A percentile compares a stretch with the other conserved stretches of the same genome.
phyloP scores from a whole-genome alignment of 2,113 vertebrate species.

The Xiphophorus maculatus region DNA sequence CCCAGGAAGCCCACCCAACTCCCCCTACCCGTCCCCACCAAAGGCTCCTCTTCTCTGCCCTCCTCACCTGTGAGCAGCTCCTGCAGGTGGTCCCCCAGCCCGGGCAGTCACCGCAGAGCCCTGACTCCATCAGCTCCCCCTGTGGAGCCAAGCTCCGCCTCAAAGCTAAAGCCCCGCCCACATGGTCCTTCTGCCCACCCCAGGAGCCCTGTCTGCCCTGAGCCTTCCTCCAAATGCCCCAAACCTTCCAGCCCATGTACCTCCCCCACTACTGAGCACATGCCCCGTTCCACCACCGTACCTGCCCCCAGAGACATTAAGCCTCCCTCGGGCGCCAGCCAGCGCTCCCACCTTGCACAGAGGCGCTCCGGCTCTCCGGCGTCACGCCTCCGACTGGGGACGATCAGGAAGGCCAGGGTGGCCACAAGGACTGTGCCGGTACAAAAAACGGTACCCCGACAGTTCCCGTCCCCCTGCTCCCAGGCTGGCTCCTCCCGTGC shows the following conservation, averaged over 20 bases:
- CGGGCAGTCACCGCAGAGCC: slow-evolving; percentile 21
- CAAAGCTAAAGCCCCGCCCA: slow-evolving; percentile 57
- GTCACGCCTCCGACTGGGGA: slow-evolving; percentile 62
- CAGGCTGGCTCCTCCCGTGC: too few relatives aligned
- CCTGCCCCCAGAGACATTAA: slow-evolving; percentile 42
- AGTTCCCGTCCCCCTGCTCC: slow-evolving; percentile 16
- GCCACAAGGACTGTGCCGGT: slow-evolving; percentile 22
- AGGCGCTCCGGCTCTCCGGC: slow-evolving; percentile 69
- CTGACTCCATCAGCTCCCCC: slow-evolving; percentile 42
- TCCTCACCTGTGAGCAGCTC: slow-evolving; percentile 31
- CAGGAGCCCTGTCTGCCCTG: slow-evolving; percentile 74
- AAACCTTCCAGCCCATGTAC: slow-evolving; percentile 68
- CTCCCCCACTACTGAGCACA: slow-evolving; percentile 23
- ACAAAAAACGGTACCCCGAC: background rate
- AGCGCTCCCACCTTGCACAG: slow-evolving; percentile 62
- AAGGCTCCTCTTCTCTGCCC: slow-evolving; percentile 56
- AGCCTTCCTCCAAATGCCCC: slow-evolving; percentile 78
- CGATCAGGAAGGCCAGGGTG: slow-evolving; percentile 56
- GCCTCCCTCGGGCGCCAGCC: slow-evolving; percentile 48
- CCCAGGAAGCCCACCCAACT: slow-evolving; percentile 72
- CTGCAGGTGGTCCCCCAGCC: slow-evolving; percentile 41
- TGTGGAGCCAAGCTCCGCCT: slow-evolving; percentile 21
- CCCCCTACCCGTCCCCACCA: slow-evolving; percentile 48
- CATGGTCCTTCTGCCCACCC: slow-evolving; percentile 55
- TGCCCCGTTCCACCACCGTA: slow-evolving; percentile 29